Percentiles rank a stretch among this genome's conserved stretches.
Evolutionary conservation across 1,140 invertebrate species (phyloP).

Genomic region (Calycopis cecrops): DNA sequence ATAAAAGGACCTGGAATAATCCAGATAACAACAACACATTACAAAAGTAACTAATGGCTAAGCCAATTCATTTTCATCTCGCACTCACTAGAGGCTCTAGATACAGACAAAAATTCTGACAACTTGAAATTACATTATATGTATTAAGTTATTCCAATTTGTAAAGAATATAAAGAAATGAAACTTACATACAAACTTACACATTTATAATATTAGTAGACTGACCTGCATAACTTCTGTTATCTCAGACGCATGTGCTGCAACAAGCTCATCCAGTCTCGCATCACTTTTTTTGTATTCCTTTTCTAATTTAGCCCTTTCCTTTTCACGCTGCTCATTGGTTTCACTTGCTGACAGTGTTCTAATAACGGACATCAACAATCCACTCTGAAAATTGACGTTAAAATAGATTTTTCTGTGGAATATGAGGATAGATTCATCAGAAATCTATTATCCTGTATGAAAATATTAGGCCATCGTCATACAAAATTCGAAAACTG

Average conservation of each 20-base stretch:
- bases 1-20: too few relatives aligned
- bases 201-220: too few relatives aligned
- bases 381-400: conserved; percentile 81
- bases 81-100: too few relatives aligned
- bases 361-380: conserved; percentile 94
- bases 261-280: conserved; percentile 90
- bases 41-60: too few relatives aligned
- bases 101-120: too few relatives aligned
- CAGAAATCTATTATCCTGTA: too few relatives aligned
- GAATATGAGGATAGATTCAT: background rate
- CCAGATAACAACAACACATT: too few relatives aligned
- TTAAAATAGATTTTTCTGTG: conserved; percentile 1
- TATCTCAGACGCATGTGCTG: conserved; percentile 91
- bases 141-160: too few relatives aligned
- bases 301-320: conserved; percentile 94
- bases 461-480: background rate
- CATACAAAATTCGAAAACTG: conserved; percentile 7
- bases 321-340: conserved; percentile 94
- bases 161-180: too few relatives aligned
- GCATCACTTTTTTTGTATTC: conserved; percentile 95
- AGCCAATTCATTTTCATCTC: too few relatives aligned
- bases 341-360: conserved; percentile 94
- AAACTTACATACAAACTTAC: background rate
- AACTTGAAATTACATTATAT: too few relatives aligned
- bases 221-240: conserved; percentile 88